Evolutionary conservation across 2,888 invertebrate species (phyloP).

Genomic region (Hemithea aestivaria): DNA sequence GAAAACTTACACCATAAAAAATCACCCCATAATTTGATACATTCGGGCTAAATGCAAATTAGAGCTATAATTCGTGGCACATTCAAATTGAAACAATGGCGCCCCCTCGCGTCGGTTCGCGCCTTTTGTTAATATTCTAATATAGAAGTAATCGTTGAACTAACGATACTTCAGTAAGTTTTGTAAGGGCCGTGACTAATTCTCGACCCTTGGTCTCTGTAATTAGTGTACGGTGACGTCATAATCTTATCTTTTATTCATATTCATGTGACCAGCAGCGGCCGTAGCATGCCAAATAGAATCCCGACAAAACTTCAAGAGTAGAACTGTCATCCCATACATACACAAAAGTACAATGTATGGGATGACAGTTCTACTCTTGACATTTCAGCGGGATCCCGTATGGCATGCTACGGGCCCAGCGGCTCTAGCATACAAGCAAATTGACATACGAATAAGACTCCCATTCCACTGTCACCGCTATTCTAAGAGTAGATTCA

Average conservation of each 20-base stretch:
- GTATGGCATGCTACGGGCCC: no score
- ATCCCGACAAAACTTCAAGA: no score
- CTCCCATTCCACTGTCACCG: no score
- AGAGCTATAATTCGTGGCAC: constrained; percentile 55
- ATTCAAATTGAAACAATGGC: constrained; percentile 71
- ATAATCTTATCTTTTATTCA: constrained; percentile 6
- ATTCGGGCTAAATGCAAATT: constrained; percentile 57
- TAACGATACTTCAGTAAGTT: constrained; percentile 52
- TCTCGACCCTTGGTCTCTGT: constrained; percentile 31
- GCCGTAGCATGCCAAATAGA: no score
- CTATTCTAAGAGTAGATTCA: no score
- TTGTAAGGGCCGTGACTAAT: constrained; percentile 54
- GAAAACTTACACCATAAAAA: constrained; percentile 37
- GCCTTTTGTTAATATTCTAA: constrained; percentile 68
- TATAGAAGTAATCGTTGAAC: constrained; percentile 64
- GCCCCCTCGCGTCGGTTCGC: constrained; percentile 52
- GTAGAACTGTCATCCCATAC: no score
- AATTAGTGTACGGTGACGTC: constrained; percentile 25
- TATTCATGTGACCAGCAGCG: no score
- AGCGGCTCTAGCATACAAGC: no score
- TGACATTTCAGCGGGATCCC: no score
- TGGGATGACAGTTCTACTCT: no score
- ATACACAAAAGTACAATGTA: no score
- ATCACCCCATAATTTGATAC: constrained; percentile 39
- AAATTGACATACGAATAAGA: no score